phyloP scores from a whole-genome alignment of 1,140 invertebrate genomes.

The Megathymus violae region DNA sequence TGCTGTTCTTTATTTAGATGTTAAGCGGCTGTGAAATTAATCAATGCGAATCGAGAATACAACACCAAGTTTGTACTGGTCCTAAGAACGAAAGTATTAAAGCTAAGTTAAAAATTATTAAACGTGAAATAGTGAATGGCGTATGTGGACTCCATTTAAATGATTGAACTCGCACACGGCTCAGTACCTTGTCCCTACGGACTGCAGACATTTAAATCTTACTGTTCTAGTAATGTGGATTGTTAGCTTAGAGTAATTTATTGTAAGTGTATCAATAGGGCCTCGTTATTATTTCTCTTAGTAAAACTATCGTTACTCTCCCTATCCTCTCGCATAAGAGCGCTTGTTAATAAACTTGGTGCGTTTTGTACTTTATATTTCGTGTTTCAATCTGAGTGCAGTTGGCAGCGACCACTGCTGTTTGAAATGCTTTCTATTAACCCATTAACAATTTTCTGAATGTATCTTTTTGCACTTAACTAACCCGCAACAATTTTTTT shows the following conservation, averaged over 20 bases:
- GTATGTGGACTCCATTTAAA: constrained; percentile 55
- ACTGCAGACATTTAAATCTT: constrained; percentile 68
- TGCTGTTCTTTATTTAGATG: constrained; percentile 48
- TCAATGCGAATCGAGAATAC: constrained; percentile 49
- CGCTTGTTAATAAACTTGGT: constrained; percentile 70
- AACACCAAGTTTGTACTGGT: constrained; percentile 68
- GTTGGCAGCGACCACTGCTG: constrained; percentile 39
- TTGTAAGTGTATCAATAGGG: constrained; percentile 77
- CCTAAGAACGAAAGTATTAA: constrained; percentile 51
- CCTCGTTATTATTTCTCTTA: constrained; percentile 61
- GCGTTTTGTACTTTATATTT: constrained; percentile 57
- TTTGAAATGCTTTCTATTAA: constrained; percentile 28
- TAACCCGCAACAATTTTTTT: constrained; percentile 46
- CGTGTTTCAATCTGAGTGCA: constrained; percentile 37
- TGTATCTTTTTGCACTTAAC: constrained; percentile 53
- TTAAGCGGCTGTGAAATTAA: constrained; percentile 76
- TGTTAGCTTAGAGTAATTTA: constrained; percentile 81
- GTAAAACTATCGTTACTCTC: constrained; percentile 43
- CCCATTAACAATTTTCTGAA: constrained; percentile 52
- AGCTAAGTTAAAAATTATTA: constrained; percentile 62
- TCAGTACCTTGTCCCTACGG: constrained; percentile 73
- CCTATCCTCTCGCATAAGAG: constrained; percentile 66
- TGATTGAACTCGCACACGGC: constrained; percentile 68
- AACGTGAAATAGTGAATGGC: constrained; percentile 53
- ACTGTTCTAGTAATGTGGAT: constrained; percentile 72